These are phyloP conservation scores for Talpa occidentalis DNA, from an alignment of 2,113 vertebrate genomes.

Conservation along the genomic window DNA sequence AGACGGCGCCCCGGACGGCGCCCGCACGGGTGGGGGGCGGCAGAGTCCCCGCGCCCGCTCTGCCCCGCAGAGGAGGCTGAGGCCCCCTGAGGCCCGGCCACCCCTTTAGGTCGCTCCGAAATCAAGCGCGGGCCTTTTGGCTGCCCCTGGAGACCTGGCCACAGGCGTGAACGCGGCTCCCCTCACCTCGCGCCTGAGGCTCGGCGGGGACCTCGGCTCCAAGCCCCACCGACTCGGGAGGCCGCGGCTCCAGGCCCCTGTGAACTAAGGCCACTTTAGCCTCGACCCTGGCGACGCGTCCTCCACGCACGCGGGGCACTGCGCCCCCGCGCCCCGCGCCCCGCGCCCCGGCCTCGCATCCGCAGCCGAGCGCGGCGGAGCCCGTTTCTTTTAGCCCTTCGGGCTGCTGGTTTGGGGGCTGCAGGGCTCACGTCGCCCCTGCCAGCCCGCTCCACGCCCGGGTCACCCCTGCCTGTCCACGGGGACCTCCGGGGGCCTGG, in stretches of 20 bases:
- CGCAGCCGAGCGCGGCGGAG: background rate
- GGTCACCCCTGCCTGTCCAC: background rate
- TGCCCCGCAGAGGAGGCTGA: background rate
- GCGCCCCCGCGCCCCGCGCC: fast-evolving
- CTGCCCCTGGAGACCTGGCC: background rate
- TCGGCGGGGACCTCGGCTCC: background rate
- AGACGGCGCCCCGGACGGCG: fast-evolving
- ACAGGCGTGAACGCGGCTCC: background rate
- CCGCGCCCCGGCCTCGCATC: fast-evolving
- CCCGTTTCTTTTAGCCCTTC: background rate
- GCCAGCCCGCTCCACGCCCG: background rate
- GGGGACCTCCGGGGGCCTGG: background rate
- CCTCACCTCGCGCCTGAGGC: background rate
- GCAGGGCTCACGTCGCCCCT: background rate
- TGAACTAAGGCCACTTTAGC: background rate
- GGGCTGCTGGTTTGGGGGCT: background rate
- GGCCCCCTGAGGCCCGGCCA: background rate
- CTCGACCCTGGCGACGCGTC: background rate
- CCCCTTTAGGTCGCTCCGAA: background rate
- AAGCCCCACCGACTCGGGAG: background rate
- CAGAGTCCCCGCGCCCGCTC: background rate
- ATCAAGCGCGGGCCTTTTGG: background rate
- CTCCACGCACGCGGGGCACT: background rate
- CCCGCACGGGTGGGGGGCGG: background rate
- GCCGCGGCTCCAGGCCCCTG: background rate